Base-by-base conservation (phyloP, 2,113 vertebrate genomes). In the Morphnarchus princeps region DNA sequence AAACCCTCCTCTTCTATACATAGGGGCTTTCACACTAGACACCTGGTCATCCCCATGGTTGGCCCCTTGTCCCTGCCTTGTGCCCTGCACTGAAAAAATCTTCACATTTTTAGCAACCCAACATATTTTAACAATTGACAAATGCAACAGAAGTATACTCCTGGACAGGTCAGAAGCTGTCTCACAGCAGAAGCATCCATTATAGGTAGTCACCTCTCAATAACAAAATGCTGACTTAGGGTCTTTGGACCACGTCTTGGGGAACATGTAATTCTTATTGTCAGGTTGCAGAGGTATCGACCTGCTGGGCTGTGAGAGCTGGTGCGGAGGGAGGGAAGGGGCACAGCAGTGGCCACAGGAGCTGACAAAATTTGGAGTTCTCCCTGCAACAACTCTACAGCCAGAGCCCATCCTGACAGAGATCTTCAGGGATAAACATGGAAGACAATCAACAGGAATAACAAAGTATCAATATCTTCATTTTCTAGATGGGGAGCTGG, bases 1-100 rank as follows among this genome's bases (percentile, higher is more conserved):
- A 54, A 29, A 0, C 1, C 13, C 25, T 70, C 18, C 29, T 32
- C 3, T 77, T 26, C 59, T 26, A 4, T 20, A 12, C 3, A 2
- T 10, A 40, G 19, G 16, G 31, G 2, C 8, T 73, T 77, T 62
- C 43, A 32, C 28, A 22, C 18, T 12, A 24, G 24, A 52, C 9
- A 36, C 6, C 11, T 42, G 16, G 26, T 72, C n/a, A 42, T 59
- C 74, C 45, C 18, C 6, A 11, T 5, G 40, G 34, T 40, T 57
- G 16, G 21, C 5, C 17, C 14, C 29, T 47, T 65, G 28, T 62
- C 11, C 16, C 22, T 74, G 42, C 40, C 50, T 88, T 58, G 24
- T 66, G 22, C 29, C 43, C n/a, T 38, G 28, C 32, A 65, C 38
- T 55, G 67, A 65, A 63, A 5, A 38, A 7, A 24, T 47, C 2